Conservation (phyloP, 2,888 invertebrate genomes). For the Nematopogon swammerdamellus region DNA sequence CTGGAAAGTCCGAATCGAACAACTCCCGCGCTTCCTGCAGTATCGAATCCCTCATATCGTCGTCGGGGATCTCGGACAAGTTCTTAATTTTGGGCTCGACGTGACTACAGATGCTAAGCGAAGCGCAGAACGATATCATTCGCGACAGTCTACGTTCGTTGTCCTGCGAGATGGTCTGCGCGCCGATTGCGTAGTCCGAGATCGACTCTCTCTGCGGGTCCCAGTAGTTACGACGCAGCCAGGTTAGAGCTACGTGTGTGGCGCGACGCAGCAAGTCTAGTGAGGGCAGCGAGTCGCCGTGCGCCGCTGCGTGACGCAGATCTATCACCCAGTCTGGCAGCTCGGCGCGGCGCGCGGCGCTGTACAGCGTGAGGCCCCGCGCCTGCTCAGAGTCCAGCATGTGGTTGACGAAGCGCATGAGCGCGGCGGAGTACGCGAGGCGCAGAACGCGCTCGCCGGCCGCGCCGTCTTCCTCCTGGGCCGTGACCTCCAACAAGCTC, state of each 20-base stretch:
- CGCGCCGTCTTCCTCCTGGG: conserved; percentile 26
- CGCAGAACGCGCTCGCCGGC: conserved; percentile 46
- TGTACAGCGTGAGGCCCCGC: conserved; percentile 49
- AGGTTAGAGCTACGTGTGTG: conserved; percentile 58
- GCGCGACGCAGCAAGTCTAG: conserved; percentile 61
- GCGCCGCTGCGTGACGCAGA: conserved; percentile 75
- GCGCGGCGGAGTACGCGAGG: conserved; percentile 59
- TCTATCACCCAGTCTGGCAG: conserved; percentile 80
- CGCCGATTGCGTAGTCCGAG: conserved; percentile 34
- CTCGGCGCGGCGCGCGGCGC: conserved; percentile 60
- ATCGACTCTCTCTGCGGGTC: conserved; percentile 47
- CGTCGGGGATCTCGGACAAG: conserved; percentile 31
- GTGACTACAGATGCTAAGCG: conserved; percentile 36
- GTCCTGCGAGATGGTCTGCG: conserved; percentile 18
- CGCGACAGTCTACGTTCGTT: conserved; percentile 26
- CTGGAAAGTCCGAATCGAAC: conserved; percentile 27
- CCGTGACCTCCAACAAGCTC: conserved; percentile 49
- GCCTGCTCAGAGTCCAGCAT: conserved; percentile 54
- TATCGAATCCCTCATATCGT: conserved; percentile 29
- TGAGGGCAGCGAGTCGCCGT: conserved; percentile 65
- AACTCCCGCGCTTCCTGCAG: conserved; percentile 33
- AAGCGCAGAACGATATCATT: conserved; percentile 33
- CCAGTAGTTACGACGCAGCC: conserved; percentile 71
- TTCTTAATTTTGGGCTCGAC: conserved; percentile 32
- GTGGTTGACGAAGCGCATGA: conserved; percentile 66